Evolutionary conservation across 2,797 vertebrate genomes (phyloP), one percentile per base, ranked within the genome.

Genomic region (Lates japonicus): DNA sequence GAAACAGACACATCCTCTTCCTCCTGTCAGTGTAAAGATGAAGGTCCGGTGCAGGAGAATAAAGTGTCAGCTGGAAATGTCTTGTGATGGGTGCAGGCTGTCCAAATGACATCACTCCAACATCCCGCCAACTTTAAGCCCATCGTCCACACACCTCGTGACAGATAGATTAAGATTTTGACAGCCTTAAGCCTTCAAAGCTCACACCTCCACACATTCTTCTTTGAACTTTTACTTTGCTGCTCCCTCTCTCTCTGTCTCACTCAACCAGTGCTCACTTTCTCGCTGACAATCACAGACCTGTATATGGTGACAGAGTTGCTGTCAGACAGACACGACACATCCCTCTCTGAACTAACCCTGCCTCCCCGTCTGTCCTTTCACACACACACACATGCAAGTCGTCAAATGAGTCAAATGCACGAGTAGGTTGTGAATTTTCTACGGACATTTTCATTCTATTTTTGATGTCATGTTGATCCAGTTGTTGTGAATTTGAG

Each of bases 151-250:
- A 68, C 72, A 22, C 78, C 78, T 82, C 83, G 17, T 63, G 85
- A 92, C 89, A 88, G 83, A 84, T 51, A 87, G 90, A 92, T 91
- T 93, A 91, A 75, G 82, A 73, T 75, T 90, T 85, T 87, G 84
- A 90, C 89, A 85, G 90, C 80, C 58, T 52, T 82, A 86, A 92
- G 75, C 80, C 86, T 69, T 80, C 81, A 78, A 37, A 86, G 89
- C 89, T 90, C 86, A 70, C 65, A 66, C 46, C 61, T 76, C 5
- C 0, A 78, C 76, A 80, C 66, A 66, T 78, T 79, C 75, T 5
- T 65, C 77, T 80, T 65, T 76, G 20, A 82, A 89, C 76, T 76
- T 86, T 80, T 81, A 64, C 67, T 76, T 58, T 70, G 60, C 67
- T 20, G n/a, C 62, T 78, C 49, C 20, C 25, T 63, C 61, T 41